A percentile compares a stretch with the other conserved stretches of the same genome.
phyloP scores from a whole-genome alignment of 2,797 vertebrate genomes.

The Orientallactaga sibirica region DNA sequence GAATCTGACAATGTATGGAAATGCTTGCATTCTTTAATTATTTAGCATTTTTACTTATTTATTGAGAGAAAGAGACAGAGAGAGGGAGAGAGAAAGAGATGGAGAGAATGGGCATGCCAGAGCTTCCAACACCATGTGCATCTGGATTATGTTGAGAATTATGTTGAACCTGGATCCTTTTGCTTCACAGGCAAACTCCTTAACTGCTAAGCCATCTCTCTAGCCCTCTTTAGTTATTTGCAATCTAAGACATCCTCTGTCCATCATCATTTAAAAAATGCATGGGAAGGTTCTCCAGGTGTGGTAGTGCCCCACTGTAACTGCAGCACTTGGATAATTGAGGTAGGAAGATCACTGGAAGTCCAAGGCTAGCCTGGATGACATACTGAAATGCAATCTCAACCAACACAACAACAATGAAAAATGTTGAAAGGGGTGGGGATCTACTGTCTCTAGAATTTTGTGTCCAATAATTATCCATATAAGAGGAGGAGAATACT shows the following conservation, averaged over 20 bases:
- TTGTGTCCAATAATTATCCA: background rate
- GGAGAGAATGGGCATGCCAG: too few species aligned
- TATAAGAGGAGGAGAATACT: background rate
- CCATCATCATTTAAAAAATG: background rate
- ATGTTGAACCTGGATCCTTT: too few species aligned
- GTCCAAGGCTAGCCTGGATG: background rate
- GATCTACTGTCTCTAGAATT: background rate
- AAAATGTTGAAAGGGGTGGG: too few species aligned
- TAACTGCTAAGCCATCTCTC: too few species aligned
- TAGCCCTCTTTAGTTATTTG: background rate
- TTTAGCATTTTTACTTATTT: too few species aligned
- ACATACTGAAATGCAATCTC: background rate
- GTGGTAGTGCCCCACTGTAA: too few species aligned
- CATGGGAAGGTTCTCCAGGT: background rate
- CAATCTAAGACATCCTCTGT: background rate
- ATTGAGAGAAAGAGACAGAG: too few species aligned
- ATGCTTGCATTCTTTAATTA: background rate
- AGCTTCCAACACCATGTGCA: too few species aligned
- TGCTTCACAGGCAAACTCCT: too few species aligned
- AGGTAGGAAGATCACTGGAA: background rate
- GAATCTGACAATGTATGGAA: background rate
- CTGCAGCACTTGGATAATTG: background rate
- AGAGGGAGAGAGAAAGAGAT: too few species aligned
- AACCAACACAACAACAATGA: background rate
- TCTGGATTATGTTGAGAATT: too few species aligned